Conservation (phyloP, 2,888 invertebrate species). For the Tetragonula carbonaria region DNA sequence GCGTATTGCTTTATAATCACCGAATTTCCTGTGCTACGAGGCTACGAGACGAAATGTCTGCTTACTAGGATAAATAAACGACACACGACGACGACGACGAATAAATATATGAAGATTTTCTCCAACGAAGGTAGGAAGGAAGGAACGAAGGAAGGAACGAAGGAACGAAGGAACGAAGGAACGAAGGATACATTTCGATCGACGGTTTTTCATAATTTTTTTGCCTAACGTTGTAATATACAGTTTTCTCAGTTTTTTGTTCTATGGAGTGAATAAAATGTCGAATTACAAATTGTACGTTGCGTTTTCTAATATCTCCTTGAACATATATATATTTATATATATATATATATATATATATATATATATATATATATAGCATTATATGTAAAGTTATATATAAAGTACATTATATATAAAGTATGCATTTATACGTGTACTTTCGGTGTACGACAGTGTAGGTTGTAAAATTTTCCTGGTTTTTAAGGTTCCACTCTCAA, state of each 20-base stretch:
- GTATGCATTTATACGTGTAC: too few species aligned
- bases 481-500: too few species aligned
- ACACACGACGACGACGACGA: not conserved
- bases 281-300: slow-evolving; percentile 27
- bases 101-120: not conserved
- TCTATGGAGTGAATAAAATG: slow-evolving; percentile 50
- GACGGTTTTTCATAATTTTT: slow-evolving; percentile 33
- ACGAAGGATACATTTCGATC: slow-evolving; percentile 2
- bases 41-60: slow-evolving; percentile 3
- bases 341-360: too few species aligned
- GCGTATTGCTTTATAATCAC: slow-evolving; percentile 37
- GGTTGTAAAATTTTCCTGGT: too few species aligned
- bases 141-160: too few species aligned
- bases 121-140: too few species aligned
- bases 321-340: too few species aligned
- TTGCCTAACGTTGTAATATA: slow-evolving; percentile 52
- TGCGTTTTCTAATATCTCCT: not conserved
- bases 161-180: not conserved
- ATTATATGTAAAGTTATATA: not conserved
- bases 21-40: slow-evolving; percentile 20
- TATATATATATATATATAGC: too few species aligned
- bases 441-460: too few species aligned
- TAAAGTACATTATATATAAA: too few species aligned
- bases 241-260: slow-evolving; percentile 32
- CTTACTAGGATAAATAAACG: slow-evolving; percentile 1